Base-by-base conservation (phyloP, 2,888 invertebrate genomes). In the Netelia inedita region DNA sequence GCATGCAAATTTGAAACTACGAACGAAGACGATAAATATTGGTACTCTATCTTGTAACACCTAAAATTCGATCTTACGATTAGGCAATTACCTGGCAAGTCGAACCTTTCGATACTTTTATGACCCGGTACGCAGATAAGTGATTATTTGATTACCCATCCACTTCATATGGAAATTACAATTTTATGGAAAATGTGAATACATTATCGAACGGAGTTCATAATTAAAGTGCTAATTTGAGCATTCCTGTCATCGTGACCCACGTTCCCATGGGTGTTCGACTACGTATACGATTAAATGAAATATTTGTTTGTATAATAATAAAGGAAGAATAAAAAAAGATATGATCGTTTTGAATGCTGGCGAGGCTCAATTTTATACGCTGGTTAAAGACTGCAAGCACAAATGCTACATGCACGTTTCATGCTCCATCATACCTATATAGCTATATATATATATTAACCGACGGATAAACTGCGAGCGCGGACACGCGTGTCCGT, bases 401-500 rank as follows among this genome's bases (percentile, higher is more conserved):
- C 57, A 57, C 21, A 11, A 57, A 78, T 71, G 63, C 65, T 57
- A 43, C 59, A 75, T 79, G 75, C 79, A 46, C 82, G 55, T 86
- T 89, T 88, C 86, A 88, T 86, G 85, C 35, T 21, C 46, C 10
- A 35, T 57, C 81, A 19, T 57, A 16, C 21, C 28, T n/a, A 11
- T 41, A 8, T 43, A 46, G n/a, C 16, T 53, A 69, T 72, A 65
- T 28, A 76, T 21, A 11, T 41, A 46, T 63, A 82, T 82, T 74
- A 82, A 57, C 79, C 65, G 71, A 46, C 75, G 84, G 75, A 85
- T 84, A 85, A 82, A 81, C 82, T 57, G 73, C 83, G 80, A 84
- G 69, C 61, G 79, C 85, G 65, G 68, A 76, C 82, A 88, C 83
- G 87, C 85, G 87, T 89, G 89, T 89, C 88, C 88, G 89, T 90